These are phyloP conservation scores for Thunnus maccoyii DNA, from an alignment of 2,113 vertebrate genomes.

Conservation along the genomic window DNA sequence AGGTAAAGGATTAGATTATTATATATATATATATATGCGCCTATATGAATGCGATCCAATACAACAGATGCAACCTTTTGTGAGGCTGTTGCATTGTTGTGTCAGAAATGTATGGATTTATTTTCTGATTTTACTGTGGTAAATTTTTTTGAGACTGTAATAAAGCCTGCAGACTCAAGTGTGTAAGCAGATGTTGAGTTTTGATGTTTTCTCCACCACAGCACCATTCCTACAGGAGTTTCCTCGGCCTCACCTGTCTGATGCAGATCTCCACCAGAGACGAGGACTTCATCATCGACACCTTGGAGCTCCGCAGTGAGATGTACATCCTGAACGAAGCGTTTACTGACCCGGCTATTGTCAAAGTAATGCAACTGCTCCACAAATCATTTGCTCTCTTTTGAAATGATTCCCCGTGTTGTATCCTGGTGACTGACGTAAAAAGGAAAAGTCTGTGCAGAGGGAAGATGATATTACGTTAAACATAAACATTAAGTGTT, in stretches of 20 bases:
- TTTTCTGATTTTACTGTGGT: no score
- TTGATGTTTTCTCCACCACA: constrained; percentile 56
- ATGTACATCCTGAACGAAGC: constrained; percentile 95
- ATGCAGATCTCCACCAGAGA: constrained; percentile 96
- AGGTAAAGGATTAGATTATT: constrained; percentile 86
- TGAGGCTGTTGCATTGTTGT: neutral
- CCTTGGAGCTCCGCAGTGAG: constrained; percentile 92
- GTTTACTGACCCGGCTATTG: constrained; percentile 91
- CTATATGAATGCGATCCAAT: neutral
- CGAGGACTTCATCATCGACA: constrained; percentile 95
- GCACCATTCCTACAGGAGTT: constrained; percentile 98
- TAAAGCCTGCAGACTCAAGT: neutral
- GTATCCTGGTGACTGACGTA: neutral
- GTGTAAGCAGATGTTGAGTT: neutral
- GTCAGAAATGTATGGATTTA: neutral
- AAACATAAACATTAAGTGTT: no score
- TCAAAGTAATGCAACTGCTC: constrained; percentile 88
- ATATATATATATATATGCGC: neutral
- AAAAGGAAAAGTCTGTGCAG: neutral
- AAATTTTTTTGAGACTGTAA: neutral
- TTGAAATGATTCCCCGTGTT: neutral
- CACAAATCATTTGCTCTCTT: neutral
- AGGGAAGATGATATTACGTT: neutral
- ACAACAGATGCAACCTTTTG: neutral
- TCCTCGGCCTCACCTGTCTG: constrained; percentile 94